Evolutionary conservation across 2,113 vertebrate species (phyloP), one percentile per base, ranked within the genome.

Genomic region (Promerops cafer): DNA sequence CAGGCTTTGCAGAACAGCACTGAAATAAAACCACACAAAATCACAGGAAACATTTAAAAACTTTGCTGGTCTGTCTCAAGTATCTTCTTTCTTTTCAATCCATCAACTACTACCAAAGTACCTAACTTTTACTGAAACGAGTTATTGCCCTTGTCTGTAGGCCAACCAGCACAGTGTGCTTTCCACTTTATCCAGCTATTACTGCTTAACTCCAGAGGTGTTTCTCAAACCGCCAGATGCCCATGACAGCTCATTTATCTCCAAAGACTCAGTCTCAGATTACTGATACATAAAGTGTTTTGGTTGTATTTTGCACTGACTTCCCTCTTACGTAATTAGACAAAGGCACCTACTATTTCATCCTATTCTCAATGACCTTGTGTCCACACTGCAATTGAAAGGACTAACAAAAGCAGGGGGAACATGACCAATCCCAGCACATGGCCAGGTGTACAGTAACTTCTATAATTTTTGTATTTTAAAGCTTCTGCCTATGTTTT

Each of bases 381-480:
- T n/a, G 27, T 47, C 24, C 60, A 86, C 8, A 7, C 12, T 59
- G 33, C 37, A 59, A 37, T 0, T 77, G n/a, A 69, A 61, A 15
- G 19, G 26, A 83, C 15, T 54, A 33, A 44, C 40, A 42, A 2
- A 75, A 53, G 6, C 4, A 61, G 6, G 26, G 42, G 85, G 35
- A 90, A 61, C 5, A 52, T 16, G 27, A 53, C 27, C 52, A 84
- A 79, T 56, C 52, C 27, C 42, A 86, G 18, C 37, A 79, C 19
- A 30, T 0, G 14, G n/a, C 6, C 28, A 86, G 11, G 20, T 18
- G 4, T 22, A 65, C 57, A 82, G n/a, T 83, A 96, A 95, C 90
- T 95, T 87, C 21, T 28, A 33, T 5, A 64, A n/a, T 54, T 89
- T 35, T 60, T 64, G 50, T 63, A 83, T 83, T 95, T 97, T 82